Evolutionary conservation across 2,113 vertebrate species (phyloP), one percentile per base, ranked within the genome.

Genomic region (Rhagologus leucostigma): DNA sequence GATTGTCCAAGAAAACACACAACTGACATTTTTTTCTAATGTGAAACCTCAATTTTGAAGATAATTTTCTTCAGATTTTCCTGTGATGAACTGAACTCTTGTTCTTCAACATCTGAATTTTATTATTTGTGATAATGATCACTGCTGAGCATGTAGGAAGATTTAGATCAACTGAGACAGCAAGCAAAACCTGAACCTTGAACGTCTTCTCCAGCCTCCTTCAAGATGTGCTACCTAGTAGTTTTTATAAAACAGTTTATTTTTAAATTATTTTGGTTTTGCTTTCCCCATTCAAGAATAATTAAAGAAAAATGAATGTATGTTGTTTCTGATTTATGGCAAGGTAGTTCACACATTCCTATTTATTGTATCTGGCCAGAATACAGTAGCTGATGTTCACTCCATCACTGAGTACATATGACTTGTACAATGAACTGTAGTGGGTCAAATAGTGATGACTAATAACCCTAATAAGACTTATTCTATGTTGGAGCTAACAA

Each of bases 381-480:
- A 87, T 52, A 74, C n/a, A 67, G 60, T 63, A 46, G 39, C 57
- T 76, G 47, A 92, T 73, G 24, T 74, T 78, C 71, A 19, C 92
- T 93, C 35, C 77, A 44, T 84, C 92, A 84, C 56, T 81, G 68
- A 69, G 20, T 52, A 56, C 32, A 30, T 88, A 64, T 82, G 82
- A 77, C 89, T 96, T 75, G 47, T 83, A 94, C 68, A 89, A 94
- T 95, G 95, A 97, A 89, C 84, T 94, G 62, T 63, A 96, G 82
- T 90, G 81, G 95, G 95, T 98, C 97, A 98, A 97, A 97, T 65
- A 98, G 91, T 97, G 74, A 84, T 91, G 95, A 88, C 96, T 97
- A 98, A 98, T 98, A 98, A 96, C 94, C 64, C 97, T 98, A 98
- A 97, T 98, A 97, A 97, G 97, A 97, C 97, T 97, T 97, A 97